These are phyloP conservation scores for Drosophila fungiperda DNA, from an alignment of 2,888 invertebrate genomes.

Conservation along the genomic window DNA sequence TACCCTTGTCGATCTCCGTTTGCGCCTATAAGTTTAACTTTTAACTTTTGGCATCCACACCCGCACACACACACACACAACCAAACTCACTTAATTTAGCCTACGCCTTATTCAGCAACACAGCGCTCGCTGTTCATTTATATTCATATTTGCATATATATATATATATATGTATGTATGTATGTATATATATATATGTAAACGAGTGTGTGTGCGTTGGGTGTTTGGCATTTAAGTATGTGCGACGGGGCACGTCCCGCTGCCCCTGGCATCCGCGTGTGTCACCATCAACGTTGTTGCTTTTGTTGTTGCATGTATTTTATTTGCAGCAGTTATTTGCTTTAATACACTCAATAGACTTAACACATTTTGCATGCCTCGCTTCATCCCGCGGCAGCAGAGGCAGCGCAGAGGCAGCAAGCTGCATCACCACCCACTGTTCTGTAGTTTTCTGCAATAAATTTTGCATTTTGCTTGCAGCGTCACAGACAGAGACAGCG, in stretches of 20 bases:
- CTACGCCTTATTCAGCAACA: constrained; percentile 26
- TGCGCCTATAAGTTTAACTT: constrained; percentile 62
- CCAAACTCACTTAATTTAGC: constrained; percentile 32
- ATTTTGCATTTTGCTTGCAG: constrained; percentile 76
- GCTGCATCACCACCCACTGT: constrained; percentile 43
- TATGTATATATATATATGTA: background rate
- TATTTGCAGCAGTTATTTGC: constrained; percentile 78
- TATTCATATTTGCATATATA: constrained; percentile 75
- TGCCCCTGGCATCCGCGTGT: constrained; percentile 38
- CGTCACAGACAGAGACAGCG: constrained; percentile 27
- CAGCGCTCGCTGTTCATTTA: constrained; percentile 66
- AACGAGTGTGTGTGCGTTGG: constrained; percentile 9
- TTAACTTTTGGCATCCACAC: constrained; percentile 52
- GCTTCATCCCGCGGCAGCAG: constrained; percentile 49
- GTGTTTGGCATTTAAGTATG: constrained; percentile 63
- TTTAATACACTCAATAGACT: constrained; percentile 80
- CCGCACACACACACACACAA: background rate
- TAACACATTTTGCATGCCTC: constrained; percentile 76
- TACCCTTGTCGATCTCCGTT: constrained; percentile 57
- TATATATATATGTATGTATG: constrained; percentile 14
- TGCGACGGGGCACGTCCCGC: constrained; percentile 33
- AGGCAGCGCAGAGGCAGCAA: constrained; percentile 6
- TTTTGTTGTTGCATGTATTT: constrained; percentile 66
- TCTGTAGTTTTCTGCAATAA: constrained; percentile 76
- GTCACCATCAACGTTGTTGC: constrained; percentile 41